Base-by-base conservation (phyloP, 2,888 invertebrate genomes). In the Listrodromus nycthemerus region DNA sequence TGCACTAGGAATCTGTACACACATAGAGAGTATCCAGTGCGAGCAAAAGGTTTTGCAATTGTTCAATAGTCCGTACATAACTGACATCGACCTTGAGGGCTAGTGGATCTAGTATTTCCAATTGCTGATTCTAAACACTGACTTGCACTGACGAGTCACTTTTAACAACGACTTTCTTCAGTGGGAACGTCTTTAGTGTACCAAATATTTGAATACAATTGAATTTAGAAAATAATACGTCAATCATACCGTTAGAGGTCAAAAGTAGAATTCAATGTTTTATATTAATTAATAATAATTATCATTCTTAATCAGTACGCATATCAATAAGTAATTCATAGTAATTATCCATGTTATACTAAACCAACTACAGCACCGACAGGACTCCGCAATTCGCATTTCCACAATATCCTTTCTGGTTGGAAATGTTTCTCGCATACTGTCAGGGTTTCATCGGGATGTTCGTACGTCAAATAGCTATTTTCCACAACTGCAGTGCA, bases 341-440 rank as follows among this genome's bases (percentile, higher is more conserved):
- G 8, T 10, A 55, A 58, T 58, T 24, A 58, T 27, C 27, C 13
- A 55, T 55, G 19, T 24, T 13, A 24, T 33, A 74, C 78, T 27
- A 82, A 66, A 33, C 74, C 79, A 19, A 78, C 27, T 37, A 74
- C 78, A 13, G 30, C 52, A 33, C 73, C 67, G 33, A 50, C 58
- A 16, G 74, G 45, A 37, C 50, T 48, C 3, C 13, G 16, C 37
- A 76, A 16, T 27, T 81, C 24, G 37, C 52, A 41, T 24, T 61
- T 10, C 81, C 81, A 81, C 33, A 81, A 13, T 37, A 81, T 74
- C 10, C 74, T 69, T n/a, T 27, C 21, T n/a, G 66, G 21, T 1
- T n/a, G 30, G 48, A 78, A 82, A 82, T 82, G 82, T 74, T 73
- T 78, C n/a, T 82, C 79, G 61, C 76, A 82, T 1, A 78, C 55